Conservation (phyloP, 2,113 vertebrate species). For the Pterocles orientalis region DNA sequence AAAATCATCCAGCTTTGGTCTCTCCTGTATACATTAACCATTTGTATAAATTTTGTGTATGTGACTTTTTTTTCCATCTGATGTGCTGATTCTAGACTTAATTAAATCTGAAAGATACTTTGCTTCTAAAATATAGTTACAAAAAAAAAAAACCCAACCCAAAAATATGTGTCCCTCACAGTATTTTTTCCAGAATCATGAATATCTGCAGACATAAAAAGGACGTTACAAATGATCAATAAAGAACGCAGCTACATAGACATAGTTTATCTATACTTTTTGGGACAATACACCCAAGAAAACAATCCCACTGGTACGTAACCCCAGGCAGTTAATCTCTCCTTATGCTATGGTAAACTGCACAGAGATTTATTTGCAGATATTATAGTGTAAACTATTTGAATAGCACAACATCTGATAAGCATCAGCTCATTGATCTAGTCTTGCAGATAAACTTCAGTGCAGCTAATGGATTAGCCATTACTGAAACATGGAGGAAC, state of each 20-base stretch:
- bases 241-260: neutral
- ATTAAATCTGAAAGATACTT: neutral
- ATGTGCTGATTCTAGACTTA: neutral
- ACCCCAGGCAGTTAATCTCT: neutral
- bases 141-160: neutral
- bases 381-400: neutral
- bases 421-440: neutral
- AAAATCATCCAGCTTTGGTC: neutral
- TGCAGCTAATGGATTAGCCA: neutral
- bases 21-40: neutral
- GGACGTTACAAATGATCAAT: neutral
- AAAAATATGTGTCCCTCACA: fast-evolving
- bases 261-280: neutral
- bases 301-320: neutral
- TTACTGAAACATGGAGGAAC: slow-evolving; percentile 4
- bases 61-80: neutral
- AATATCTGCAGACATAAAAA: neutral
- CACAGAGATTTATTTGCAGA: neutral
- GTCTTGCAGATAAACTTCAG: neutral
- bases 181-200: neutral
- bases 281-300: neutral
- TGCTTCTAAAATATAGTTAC: neutral
- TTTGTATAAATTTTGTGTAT: neutral
- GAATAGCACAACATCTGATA: neutral
- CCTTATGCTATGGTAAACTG: neutral